phyloP scores from a whole-genome alignment of 1,140 invertebrate genomes.

The Drosophila albomicans region DNA sequence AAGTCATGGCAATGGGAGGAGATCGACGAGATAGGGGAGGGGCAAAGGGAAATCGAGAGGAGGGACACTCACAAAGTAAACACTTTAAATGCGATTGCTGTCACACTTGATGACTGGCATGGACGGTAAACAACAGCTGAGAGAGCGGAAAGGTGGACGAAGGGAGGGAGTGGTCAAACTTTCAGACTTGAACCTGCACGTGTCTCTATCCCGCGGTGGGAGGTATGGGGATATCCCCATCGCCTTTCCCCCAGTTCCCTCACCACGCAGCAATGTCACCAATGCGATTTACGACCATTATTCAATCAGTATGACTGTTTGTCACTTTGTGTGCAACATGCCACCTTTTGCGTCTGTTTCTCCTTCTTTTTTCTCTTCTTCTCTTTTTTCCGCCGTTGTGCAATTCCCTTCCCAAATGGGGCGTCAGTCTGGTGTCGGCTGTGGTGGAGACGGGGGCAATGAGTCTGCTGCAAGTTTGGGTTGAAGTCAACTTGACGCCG shows the following conservation, averaged over 20 bases:
- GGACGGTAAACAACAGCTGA: conserved; percentile 41
- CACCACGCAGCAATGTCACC: conserved; percentile 65
- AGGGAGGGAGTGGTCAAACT: conserved; percentile 9
- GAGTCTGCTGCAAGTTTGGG: conserved; percentile 43
- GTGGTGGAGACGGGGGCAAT: conserved; percentile 13
- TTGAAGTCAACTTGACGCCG: conserved; percentile 77
- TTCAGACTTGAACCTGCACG: conserved; percentile 34
- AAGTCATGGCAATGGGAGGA: conserved; percentile 6
- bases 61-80: conserved; percentile 50
- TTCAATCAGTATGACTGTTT: conserved; percentile 83
- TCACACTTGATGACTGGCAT: conserved; percentile 58
- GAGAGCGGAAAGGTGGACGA: background rate
- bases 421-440: background rate
- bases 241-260: conserved; percentile 5
- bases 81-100: conserved; percentile 72
- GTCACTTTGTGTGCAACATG: conserved; percentile 72
- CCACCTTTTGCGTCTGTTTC: conserved; percentile 34
- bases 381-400: conserved; percentile 28
- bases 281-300: conserved; percentile 83
- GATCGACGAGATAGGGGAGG: background rate
- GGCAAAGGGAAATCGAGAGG: background rate
- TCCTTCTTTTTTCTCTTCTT: conserved; percentile 28
- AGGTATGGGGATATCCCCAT: background rate
- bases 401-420: conserved; percentile 19
- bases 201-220: conserved; percentile 1